A percentile compares a stretch with the other conserved stretches of the same genome.
Evolutionary conservation across 2,888 invertebrate genomes (phyloP).

Genomic region (Drosophila recens): DNA sequence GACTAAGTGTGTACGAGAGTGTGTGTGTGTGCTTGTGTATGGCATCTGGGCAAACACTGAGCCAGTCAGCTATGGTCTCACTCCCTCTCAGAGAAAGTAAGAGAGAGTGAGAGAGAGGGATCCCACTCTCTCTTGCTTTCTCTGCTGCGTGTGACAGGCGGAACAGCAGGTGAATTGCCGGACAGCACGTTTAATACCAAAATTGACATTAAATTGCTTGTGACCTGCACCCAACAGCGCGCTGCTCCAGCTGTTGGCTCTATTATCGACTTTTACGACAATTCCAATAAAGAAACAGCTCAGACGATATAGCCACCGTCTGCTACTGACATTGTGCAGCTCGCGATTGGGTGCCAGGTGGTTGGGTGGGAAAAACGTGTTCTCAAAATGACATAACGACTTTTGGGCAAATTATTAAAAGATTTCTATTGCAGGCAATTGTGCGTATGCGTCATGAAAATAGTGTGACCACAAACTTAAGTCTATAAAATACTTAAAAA

Average conservation of each 20-base stretch:
- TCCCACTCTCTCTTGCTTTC: not conserved
- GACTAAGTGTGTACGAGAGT: constrained; percentile 22
- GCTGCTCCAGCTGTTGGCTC: constrained; percentile 31
- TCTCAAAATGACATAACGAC: constrained; percentile 57
- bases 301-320: constrained; percentile 58
- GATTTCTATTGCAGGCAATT: constrained; percentile 47
- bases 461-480: constrained; percentile 16
- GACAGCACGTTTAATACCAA: constrained; percentile 77
- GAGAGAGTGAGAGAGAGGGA: no score
- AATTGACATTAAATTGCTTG: constrained; percentile 82
- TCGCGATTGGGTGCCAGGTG: not conserved
- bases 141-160: constrained; percentile 41
- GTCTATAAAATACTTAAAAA: not conserved
- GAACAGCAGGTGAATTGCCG: constrained; percentile 71
- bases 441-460: constrained; percentile 12
- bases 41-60: constrained; percentile 39
- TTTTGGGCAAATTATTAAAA: constrained; percentile 68
- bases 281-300: constrained; percentile 76
- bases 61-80: not conserved
- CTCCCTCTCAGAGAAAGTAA: no score
- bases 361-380: constrained; percentile 13
- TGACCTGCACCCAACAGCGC: constrained; percentile 64
- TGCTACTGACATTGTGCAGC: constrained; percentile 39
- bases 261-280: constrained; percentile 82
- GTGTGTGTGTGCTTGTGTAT: not conserved